Evolutionary conservation across 2,113 vertebrate species (phyloP), one percentile per base, ranked within the genome.

Genomic region (Rhinoderma darwinii): DNA sequence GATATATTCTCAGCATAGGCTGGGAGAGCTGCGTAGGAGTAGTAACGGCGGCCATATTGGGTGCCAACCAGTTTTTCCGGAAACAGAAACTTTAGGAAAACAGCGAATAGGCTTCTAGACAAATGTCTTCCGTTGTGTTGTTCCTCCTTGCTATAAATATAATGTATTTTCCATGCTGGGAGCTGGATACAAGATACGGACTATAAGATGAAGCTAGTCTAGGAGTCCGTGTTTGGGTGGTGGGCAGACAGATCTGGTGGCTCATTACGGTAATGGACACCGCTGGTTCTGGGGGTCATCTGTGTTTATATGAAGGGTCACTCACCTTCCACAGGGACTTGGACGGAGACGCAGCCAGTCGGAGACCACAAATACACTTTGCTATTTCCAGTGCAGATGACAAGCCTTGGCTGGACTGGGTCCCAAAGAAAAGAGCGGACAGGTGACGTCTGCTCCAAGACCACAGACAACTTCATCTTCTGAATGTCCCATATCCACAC

Each of bases 401-500:
- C 98, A 43, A 99, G 94, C 0, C 96, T 94, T 0, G 97, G 91
- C 25, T 92, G 95, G 0, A 83, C 76, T 0, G 98, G 98, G 84
- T 99, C 97, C 98, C 98, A 99, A 92, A 95, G 95, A 90, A 99
- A 96, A 11, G 89, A 89, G 4, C 97, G 96, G 84, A 99, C 91
- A 0, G 94, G 86, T 5, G 92, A 90, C 18, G 95, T 94, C 89
- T 99, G 98, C 90, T 99, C 96, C 1, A 99, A 81, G 43, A 98
- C 96, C 2, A 94, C 96, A 0, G 89, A 92, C 54, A 96, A 94
- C 15, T 92, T 92, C 93, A 98, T 93, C 91, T 91, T 97, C 78
- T 95, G 94, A 37, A 97, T 88, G 89, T 99, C 96, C 98, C 98
- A 99, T 89, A 99, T 92, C 98, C 98, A 99, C 22, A 99, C 88